phyloP scores from a whole-genome alignment of 2,113 vertebrate species.

The Cryptotis parvus region DNA sequence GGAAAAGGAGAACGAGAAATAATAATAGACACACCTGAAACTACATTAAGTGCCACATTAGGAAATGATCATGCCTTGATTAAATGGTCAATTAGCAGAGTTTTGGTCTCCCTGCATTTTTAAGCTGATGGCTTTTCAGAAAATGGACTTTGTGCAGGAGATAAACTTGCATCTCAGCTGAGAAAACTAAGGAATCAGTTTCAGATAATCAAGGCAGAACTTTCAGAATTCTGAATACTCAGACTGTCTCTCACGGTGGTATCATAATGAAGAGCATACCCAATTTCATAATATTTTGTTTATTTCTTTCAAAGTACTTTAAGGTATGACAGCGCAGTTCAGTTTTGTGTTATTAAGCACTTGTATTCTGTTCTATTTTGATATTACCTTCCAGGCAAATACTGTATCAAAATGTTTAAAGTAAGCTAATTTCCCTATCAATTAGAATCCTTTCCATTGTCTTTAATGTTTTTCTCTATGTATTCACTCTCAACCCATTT shows the following conservation, averaged over 20 bases:
- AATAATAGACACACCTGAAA: background rate
- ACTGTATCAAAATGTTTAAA: background rate
- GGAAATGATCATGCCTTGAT: background rate
- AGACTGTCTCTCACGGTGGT: slow-evolving; percentile 34
- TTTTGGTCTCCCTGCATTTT: background rate
- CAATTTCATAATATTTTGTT: slow-evolving; percentile 43
- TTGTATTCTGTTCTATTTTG: slow-evolving; percentile 46
- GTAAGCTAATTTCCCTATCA: slow-evolving; percentile 38
- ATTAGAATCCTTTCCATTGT: slow-evolving; percentile 40
- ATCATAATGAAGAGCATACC: slow-evolving; percentile 13
- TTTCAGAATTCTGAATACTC: slow-evolving; percentile 64
- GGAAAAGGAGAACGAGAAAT: background rate
- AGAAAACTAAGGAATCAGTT: slow-evolving; percentile 9
- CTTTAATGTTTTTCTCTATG: slow-evolving; percentile 78
- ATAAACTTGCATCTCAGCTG: background rate
- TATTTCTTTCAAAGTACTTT: slow-evolving; percentile 48
- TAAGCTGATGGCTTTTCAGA: background rate
- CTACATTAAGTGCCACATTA: background rate
- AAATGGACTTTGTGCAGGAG: background rate
- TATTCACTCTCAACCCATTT: slow-evolving; percentile 76
- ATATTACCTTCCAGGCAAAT: background rate
- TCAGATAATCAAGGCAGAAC: slow-evolving; percentile 58
- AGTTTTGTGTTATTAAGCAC: slow-evolving; percentile 58
- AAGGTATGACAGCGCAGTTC: slow-evolving; percentile 62
- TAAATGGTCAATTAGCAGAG: slow-evolving; percentile 9